Base-by-base conservation (phyloP, 2,888 invertebrate genomes). In the Eurois occulta region DNA sequence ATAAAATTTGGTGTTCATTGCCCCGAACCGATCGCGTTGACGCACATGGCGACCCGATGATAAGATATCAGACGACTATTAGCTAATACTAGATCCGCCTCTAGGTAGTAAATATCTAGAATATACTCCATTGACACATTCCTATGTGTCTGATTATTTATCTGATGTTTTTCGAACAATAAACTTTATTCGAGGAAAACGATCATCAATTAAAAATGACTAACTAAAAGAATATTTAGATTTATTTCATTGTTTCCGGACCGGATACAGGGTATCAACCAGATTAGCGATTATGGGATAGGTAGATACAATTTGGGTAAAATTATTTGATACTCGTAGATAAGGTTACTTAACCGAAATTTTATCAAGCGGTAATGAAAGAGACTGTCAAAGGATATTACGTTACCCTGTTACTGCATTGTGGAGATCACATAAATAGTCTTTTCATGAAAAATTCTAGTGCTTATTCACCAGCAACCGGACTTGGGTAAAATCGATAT, bases 1-100 rank as follows among this genome's bases (percentile, higher is more conserved):
- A 52, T 60, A 62, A 52, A 73, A 81, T 43, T 43, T 52, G 2
- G 32, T 66, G 28, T 77, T 43, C 65, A 66, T 77, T 69, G 58
- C 48, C 52, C 77, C 48, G n/a, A 80, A 52, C 21, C 4, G 68
- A 69, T 60, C 66, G 55, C 43, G 46, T 38, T 62, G 43, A 38
- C 32, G 64, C 35, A 21, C 32, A 43, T 46, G 43, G 38, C 21
- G 11, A 77, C 35, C 13, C 4, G 13, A 1, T 66, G 77, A 80
- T 70, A 46, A 77, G 43, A 52, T 80, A 70, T 21, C 48, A 11
- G 67, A 68, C 43, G 69, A 41, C 11, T 41, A 58, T 55, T 55
- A 11, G 69, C 69, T 76, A 76, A 69, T 24, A 55, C 10, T 64
- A 65, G 52, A 77, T 76, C 41, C 60, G 66, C 21, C 10, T 65